A percentile compares a stretch with the other conserved stretches of the same genome.
Evolutionary conservation across 1,140 invertebrate species (phyloP).

Genomic region (Metopolophium dirhodum): DNA sequence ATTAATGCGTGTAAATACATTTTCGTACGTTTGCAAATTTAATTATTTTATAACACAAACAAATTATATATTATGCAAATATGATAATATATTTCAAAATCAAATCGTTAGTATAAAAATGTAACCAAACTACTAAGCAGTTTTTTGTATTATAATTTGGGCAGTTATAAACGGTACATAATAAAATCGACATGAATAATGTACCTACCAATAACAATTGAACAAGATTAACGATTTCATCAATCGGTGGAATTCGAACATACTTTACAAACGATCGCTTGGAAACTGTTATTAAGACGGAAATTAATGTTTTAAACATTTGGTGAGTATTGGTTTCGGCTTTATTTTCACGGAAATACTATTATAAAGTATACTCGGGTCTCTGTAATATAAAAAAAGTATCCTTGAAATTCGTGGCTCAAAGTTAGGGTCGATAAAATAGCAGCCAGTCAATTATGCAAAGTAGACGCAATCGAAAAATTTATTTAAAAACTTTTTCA

Average conservation of each 20-base stretch:
- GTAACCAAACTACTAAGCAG: not conserved
- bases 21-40: not conserved
- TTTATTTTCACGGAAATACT: not conserved
- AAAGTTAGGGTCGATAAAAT: slow-evolving; percentile 38
- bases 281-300: not conserved
- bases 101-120: not conserved
- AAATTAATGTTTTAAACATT: slow-evolving; percentile 19
- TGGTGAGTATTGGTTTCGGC: not conserved
- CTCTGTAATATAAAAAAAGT: not conserved
- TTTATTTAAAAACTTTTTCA: slow-evolving; percentile 50
- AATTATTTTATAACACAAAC: not conserved
- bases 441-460: slow-evolving; percentile 45
- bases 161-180: not conserved
- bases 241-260: not conserved
- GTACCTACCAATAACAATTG: not conserved
- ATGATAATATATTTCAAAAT: not conserved
- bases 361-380: not conserved
- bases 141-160: not conserved
- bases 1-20: not conserved
- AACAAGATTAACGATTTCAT: not conserved
- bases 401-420: not conserved
- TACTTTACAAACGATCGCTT: not conserved
- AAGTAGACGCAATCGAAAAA: not conserved
- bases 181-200: not conserved
- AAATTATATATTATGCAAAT: not conserved